Evolutionary conservation across 53 echinoderm and acorn worm genomes (phyloP).

Genomic region (Holothuria scabra): DNA sequence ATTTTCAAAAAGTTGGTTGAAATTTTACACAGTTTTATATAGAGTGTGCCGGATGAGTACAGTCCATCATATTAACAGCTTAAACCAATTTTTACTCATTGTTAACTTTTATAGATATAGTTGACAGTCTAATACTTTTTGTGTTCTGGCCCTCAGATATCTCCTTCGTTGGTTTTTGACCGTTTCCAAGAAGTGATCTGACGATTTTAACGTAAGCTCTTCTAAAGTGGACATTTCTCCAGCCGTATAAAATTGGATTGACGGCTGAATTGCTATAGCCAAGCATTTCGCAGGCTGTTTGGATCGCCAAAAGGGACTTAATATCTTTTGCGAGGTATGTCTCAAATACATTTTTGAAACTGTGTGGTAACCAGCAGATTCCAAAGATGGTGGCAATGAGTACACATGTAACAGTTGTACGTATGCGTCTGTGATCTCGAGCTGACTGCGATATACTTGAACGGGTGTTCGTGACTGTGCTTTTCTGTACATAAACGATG

Average conservation of each 20-base stretch:
- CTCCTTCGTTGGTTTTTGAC: too few relatives aligned
- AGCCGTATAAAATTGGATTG: constrained; percentile 19
- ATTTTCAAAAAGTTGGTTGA: too few relatives aligned
- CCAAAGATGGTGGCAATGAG: too few relatives aligned
- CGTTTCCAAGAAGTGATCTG: background rate
- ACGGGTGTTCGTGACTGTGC: background rate
- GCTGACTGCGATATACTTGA: background rate
- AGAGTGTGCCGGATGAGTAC: too few relatives aligned
- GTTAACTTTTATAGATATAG: too few relatives aligned
- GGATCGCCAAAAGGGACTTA: background rate
- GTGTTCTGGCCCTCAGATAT: too few relatives aligned
- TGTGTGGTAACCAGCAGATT: too few relatives aligned
- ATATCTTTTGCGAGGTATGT: constrained; percentile 2
- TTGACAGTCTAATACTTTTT: too few relatives aligned
- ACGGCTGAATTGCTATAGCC: background rate
- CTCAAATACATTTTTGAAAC: too few relatives aligned
- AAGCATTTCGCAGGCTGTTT: constrained; percentile 17
- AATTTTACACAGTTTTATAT: too few relatives aligned
- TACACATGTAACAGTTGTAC: background rate
- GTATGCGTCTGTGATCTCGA: background rate
- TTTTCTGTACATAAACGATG: background rate
- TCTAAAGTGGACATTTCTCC: constrained; percentile 17
- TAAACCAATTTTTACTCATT: too few relatives aligned
- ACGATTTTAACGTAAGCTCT: background rate
- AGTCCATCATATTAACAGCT: too few relatives aligned